These are phyloP conservation scores for Gallinago media DNA, from an alignment of 2,113 vertebrate genomes.

Conservation along the genomic window DNA sequence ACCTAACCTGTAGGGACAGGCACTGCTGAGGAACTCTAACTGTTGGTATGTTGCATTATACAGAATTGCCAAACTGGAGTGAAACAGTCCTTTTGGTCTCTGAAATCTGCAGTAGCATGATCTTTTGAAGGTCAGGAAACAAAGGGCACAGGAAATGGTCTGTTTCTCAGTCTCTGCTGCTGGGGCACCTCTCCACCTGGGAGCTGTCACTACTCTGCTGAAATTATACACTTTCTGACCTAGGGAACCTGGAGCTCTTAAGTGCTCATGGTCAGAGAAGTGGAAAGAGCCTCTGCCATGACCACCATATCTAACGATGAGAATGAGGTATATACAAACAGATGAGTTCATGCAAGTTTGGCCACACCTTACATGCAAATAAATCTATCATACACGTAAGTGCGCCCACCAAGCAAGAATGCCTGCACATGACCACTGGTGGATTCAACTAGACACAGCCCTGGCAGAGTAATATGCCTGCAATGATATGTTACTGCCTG, in stretches of 20 bases:
- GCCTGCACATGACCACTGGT: not conserved
- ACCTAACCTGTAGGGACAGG: not conserved
- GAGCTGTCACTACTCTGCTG: not conserved
- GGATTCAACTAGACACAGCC: not conserved
- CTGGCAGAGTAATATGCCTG: not conserved
- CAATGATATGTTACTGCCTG: no score
- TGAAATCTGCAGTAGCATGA: not conserved
- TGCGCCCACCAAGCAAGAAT: not conserved
- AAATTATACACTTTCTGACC: not conserved
- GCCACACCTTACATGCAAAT: not conserved
- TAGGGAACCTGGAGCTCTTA: not conserved
- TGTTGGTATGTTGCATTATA: not conserved
- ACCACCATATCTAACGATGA: not conserved
- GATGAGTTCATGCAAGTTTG: not conserved
- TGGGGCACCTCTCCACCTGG: not conserved
- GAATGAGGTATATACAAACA: not conserved
- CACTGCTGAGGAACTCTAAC: not conserved
- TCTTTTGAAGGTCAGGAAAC: not conserved
- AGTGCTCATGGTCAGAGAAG: not conserved
- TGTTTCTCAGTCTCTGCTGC: not conserved
- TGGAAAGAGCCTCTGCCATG: not conserved
- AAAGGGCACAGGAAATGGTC: not conserved
- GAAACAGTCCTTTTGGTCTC: not conserved
- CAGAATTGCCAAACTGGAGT: not conserved
- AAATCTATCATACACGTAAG: not conserved